A percentile compares a stretch with the other conserved stretches of the same genome.
phyloP scores from a whole-genome alignment of 2,113 vertebrate species.

The Pituophis catenifer region DNA sequence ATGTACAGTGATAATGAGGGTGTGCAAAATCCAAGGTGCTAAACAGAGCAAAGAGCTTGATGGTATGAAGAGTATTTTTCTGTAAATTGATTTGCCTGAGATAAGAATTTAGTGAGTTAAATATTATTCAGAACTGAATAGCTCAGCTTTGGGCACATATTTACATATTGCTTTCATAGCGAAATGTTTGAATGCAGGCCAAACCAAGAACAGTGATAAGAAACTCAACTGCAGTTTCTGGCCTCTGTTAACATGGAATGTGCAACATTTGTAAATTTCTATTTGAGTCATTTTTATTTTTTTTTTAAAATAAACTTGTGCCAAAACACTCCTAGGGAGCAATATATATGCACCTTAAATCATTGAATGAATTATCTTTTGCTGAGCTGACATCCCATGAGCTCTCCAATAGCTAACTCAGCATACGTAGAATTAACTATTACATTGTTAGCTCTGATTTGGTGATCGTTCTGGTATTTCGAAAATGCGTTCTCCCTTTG shows the following conservation, averaged over 20 bases:
- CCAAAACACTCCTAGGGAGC: background rate
- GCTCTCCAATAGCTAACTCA: background rate
- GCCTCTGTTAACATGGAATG: background rate
- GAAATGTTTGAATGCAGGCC: constrained; percentile 17
- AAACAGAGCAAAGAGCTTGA: background rate
- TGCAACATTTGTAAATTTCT: constrained; percentile 2
- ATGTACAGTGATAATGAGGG: background rate
- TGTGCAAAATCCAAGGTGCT: background rate
- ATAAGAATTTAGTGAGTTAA: constrained; percentile 2
- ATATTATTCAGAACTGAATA: constrained; percentile 13
- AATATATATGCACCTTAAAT: background rate
- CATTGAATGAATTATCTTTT: background rate
- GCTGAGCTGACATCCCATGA: background rate
- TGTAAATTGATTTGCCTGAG: constrained; percentile 3
- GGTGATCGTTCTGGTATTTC: background rate
- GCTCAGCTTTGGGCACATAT: background rate
- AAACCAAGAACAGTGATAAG: background rate
- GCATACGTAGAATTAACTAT: background rate
- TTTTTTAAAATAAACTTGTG: background rate
- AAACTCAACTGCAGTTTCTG: background rate
- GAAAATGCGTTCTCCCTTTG: background rate
- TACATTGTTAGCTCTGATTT: background rate
- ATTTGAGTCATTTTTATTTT: background rate
- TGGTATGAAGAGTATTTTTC: background rate
- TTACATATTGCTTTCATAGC: constrained; percentile 2